Evolutionary conservation across 2,888 invertebrate species (phyloP).

Genomic region (Protonemura montana): DNA sequence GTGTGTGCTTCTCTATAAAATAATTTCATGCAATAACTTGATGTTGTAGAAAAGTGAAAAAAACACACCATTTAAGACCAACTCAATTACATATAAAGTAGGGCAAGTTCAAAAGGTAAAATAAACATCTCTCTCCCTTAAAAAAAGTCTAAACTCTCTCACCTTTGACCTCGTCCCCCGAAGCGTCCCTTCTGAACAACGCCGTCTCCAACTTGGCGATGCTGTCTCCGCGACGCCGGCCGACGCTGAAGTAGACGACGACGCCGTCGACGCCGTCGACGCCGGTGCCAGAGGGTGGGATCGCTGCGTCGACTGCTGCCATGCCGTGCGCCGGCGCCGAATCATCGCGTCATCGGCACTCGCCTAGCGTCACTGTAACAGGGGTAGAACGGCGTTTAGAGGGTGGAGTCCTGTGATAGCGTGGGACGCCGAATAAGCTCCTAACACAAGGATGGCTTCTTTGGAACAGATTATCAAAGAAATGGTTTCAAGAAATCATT

Average conservation of each 20-base stretch:
- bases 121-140: no score
- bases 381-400: background rate
- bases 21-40: no score
- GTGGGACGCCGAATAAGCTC: background rate
- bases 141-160: no score
- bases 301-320: background rate
- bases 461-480: no score
- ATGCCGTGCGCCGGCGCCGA: constrained; percentile 1
- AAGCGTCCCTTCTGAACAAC: constrained; percentile 41
- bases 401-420: background rate
- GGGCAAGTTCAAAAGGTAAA: no score
- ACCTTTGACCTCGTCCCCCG: constrained; percentile 48
- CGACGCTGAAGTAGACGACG: constrained; percentile 45
- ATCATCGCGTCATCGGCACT: constrained; percentile 21
- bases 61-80: no score
- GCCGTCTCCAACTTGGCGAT: constrained; percentile 41
- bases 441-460: no score
- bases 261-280: constrained; percentile 16
- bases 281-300: background rate
- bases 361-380: background rate
- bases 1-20: no score
- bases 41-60: no score
- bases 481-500: no score
- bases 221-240: constrained; percentile 1
- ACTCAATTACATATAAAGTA: no score